Conservation (phyloP, 2,113 vertebrate genomes). For the Engraulis encrasicolus region DNA sequence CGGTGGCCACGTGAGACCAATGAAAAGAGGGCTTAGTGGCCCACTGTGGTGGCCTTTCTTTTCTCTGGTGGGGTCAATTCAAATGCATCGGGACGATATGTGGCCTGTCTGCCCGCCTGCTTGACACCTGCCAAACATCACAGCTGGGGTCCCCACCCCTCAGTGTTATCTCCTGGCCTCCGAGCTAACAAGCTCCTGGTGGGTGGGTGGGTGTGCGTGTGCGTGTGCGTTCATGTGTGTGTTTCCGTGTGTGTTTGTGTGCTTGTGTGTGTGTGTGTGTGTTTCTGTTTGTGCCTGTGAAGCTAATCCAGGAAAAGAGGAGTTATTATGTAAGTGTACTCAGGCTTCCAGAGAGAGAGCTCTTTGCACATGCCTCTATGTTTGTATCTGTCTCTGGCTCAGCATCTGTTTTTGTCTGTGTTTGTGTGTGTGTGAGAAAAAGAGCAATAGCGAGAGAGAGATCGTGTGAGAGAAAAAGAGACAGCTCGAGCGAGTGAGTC, state of each 20-base stretch:
- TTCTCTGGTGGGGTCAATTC: neutral
- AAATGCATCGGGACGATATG: neutral
- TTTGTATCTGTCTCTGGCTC: neutral
- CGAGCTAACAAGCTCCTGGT: neutral
- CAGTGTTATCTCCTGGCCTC: neutral
- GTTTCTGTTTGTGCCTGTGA: neutral
- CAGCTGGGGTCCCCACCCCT: neutral
- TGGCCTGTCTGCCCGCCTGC: no score
- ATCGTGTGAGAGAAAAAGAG: neutral
- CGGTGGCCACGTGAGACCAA: neutral
- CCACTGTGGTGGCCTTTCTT: no score
- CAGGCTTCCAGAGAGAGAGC: neutral
- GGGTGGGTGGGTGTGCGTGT: neutral
- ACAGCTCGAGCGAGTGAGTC: neutral
- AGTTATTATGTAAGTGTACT: slow-evolving; percentile 15
- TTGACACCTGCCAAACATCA: neutral
- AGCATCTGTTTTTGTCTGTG: neutral
- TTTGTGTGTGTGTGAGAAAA: neutral
- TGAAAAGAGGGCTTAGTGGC: neutral
- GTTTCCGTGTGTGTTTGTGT: neutral
- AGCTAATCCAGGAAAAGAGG: neutral
- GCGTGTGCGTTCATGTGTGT: slow-evolving; percentile 2
- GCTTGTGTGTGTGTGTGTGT: slow-evolving; percentile 6
- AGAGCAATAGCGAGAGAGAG: neutral
- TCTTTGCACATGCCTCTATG: neutral